Percentiles rank a stretch among this genome's conserved stretches.
phyloP scores from a whole-genome alignment of 2,888 invertebrate genomes.

The Cantharis rufa region DNA sequence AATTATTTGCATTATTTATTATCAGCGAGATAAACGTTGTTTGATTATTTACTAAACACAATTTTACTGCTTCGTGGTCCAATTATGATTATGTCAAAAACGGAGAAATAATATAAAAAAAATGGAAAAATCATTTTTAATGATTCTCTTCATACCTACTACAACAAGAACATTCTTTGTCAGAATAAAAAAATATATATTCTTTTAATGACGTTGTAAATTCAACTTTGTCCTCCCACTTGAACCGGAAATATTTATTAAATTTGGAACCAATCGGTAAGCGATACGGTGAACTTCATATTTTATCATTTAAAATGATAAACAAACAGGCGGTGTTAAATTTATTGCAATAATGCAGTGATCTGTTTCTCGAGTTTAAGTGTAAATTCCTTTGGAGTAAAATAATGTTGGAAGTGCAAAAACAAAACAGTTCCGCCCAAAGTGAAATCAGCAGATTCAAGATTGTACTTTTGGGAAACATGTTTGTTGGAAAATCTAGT shows the following conservation, averaged over 20 bases:
- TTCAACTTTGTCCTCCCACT: neutral
- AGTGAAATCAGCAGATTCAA: conserved; percentile 99
- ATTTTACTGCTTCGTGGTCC: no score
- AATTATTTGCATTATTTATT: no score
- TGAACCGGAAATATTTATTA: neutral
- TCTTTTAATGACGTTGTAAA: no score
- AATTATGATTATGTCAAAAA: no score
- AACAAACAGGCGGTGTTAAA: neutral
- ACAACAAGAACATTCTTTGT: no score
- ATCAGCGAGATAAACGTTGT: no score
- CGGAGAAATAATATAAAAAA: no score
- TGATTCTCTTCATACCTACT: no score
- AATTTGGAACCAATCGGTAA: neutral
- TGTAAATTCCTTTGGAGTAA: no score
- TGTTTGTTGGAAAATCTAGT: conserved; percentile 99
- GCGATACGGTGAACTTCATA: neutral
- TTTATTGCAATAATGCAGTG: neutral
- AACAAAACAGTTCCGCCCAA: conserved; percentile 93
- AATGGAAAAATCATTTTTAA: no score
- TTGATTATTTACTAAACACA: no score
- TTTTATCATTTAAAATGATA: neutral
- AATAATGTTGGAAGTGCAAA: conserved; percentile 74
- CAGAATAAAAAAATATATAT: no score
- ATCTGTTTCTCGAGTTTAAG: neutral
- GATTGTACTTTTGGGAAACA: conserved; percentile 97